Base-by-base conservation (phyloP, 2,797 vertebrate genomes). In the Sandelia bainsii region DNA sequence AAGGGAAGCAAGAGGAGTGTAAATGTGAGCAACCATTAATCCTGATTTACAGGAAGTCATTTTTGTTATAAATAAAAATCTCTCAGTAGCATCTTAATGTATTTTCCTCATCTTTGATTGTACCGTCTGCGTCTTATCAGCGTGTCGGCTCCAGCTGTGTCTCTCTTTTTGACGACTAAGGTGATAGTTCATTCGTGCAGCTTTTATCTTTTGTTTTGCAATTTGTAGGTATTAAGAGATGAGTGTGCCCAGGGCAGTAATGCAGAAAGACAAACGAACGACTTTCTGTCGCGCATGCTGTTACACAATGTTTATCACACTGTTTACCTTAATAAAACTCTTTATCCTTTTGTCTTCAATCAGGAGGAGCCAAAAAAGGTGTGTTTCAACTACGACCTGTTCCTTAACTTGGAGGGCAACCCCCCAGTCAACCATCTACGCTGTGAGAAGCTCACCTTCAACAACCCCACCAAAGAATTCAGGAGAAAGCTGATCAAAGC, bases 381-480 rank as follows among this genome's bases (percentile, higher is more conserved):
- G 62, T 97, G 94, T 82, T 99, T 99, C 87, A 98, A 97, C 19
- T 99, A 99, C 0, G 98, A 99, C 94, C 94, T 99, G 39, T 99
- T 99, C 89, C 94, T 99, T 62, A 99, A 99, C 86, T 87, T 98
- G 93, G 98, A 99, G 91, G 98, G 98, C 27, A 98, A 99, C 87
- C 98, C 98, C 0, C 98, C 98, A 0, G 98, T 99, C 66, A 99
- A 99, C 93, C 98, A 99, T 86, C 93, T 99, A 64, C 98, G 98
- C 83, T 99, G 98, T 37, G 98, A 99, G 95, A 99, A 99, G 72
- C 96, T 99, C 83, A 99, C 98, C 82, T 99, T 99, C 89, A 99
- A 99, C 93, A 99, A 99, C 89, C 98, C 98, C 85, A 99, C 98
- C 75, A 95, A 96, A 83, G 98, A 99, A 85, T 99, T 99, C 94